Evolutionary conservation across 2,113 vertebrate species (phyloP).

Genomic region (Cisticola juncidis): DNA sequence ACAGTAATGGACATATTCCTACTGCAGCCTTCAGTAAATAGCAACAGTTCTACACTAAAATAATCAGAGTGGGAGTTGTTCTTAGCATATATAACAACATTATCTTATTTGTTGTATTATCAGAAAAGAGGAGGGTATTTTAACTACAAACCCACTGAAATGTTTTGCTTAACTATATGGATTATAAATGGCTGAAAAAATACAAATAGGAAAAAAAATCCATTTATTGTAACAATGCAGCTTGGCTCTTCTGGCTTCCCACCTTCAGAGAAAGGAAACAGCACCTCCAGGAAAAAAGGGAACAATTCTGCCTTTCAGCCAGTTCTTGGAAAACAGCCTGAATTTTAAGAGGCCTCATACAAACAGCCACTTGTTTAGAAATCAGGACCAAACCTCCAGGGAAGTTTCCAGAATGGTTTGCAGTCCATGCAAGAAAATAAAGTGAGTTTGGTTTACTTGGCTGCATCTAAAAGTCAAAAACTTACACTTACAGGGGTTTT

Average conservation of each 20-base stretch:
- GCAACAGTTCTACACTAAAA: background rate
- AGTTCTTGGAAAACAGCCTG: background rate
- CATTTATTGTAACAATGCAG: background rate
- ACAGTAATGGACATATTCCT: background rate
- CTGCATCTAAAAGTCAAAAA: background rate
- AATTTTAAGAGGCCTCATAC: background rate
- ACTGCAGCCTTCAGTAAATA: background rate
- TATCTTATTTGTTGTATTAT: background rate
- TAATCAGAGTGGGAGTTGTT: background rate
- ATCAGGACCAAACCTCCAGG: background rate
- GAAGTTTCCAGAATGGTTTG: background rate
- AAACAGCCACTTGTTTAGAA: background rate
- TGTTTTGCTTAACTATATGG: background rate
- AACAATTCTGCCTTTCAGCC: background rate
- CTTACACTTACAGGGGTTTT: rapidly evolving
- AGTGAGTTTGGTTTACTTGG: background rate
- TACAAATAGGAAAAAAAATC: background rate
- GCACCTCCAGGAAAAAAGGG: background rate
- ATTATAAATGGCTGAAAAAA: background rate
- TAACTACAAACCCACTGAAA: background rate
- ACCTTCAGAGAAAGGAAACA: background rate
- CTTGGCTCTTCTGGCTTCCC: background rate
- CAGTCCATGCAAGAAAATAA: background rate
- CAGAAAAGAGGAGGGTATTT: background rate
- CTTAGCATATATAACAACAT: background rate